Conservation (phyloP, 2,113 vertebrate species). For the Ondatra zibethicus region DNA sequence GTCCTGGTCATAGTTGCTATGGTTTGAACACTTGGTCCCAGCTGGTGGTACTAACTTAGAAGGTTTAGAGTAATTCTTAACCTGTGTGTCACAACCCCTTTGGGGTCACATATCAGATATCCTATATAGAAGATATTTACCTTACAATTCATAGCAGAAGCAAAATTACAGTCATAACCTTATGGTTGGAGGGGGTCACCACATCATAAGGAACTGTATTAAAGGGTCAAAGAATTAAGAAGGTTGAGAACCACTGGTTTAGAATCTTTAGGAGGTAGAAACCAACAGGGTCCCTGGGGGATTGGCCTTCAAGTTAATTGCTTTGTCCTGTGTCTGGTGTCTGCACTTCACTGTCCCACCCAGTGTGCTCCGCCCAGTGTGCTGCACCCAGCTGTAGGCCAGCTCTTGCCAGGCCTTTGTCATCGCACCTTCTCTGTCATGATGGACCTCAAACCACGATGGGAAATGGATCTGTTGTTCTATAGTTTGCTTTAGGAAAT, state of each 20-base stretch:
- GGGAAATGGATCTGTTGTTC: neutral
- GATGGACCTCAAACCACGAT: neutral
- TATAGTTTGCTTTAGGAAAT: neutral
- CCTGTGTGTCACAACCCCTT: neutral
- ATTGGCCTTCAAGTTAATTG: neutral
- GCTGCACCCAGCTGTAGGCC: too few relatives aligned
- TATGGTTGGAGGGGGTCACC: neutral
- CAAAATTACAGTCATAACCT: neutral
- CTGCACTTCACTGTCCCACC: neutral
- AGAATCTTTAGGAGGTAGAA: neutral
- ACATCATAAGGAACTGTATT: neutral
- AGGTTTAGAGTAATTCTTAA: neutral
- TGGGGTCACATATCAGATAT: neutral
- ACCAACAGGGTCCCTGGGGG: neutral
- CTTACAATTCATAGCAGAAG: neutral
- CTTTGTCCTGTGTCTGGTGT: neutral
- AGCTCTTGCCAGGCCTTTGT: neutral
- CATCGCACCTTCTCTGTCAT: neutral
- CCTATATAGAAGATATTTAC: neutral
- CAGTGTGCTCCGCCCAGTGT: too few relatives aligned
- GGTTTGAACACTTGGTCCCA: neutral
- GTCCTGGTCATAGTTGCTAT: neutral
- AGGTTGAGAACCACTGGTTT: neutral
- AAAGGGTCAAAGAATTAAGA: neutral
- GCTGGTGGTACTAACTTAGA: neutral